These are phyloP conservation scores for Mesembrinibis cayennensis DNA, from an alignment of 2,113 vertebrate genomes.

Conservation along the genomic window DNA sequence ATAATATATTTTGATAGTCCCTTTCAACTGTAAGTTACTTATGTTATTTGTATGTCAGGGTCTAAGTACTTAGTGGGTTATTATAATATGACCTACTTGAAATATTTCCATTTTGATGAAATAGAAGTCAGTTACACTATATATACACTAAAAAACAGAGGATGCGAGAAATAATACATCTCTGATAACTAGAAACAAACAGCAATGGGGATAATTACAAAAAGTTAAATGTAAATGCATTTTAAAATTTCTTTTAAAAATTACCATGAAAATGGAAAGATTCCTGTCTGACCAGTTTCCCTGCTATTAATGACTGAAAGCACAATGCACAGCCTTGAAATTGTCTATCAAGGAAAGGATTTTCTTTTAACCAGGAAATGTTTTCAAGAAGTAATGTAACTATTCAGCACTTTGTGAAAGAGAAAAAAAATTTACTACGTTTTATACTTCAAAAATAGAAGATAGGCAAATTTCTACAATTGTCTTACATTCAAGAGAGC, in stretches of 20 bases:
- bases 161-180: neutral
- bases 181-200: neutral
- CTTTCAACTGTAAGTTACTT: neutral
- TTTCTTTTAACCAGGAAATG: neutral
- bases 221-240: neutral
- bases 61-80: neutral
- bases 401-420: neutral
- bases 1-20: neutral
- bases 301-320: neutral
- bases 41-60: neutral
- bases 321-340: neutral
- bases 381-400: neutral
- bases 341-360: neutral
- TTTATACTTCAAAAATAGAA: neutral
- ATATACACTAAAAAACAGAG: neutral
- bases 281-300: neutral
- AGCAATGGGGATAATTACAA: neutral
- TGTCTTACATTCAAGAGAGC: neutral
- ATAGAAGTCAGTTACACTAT: neutral
- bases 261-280: neutral
- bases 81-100: neutral
- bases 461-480: neutral
- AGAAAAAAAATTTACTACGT: neutral
- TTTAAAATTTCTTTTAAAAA: neutral
- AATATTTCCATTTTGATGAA: neutral